These are phyloP conservation scores for Chymomyza amoena DNA, from an alignment of 2,888 invertebrate species.

Conservation along the genomic window DNA sequence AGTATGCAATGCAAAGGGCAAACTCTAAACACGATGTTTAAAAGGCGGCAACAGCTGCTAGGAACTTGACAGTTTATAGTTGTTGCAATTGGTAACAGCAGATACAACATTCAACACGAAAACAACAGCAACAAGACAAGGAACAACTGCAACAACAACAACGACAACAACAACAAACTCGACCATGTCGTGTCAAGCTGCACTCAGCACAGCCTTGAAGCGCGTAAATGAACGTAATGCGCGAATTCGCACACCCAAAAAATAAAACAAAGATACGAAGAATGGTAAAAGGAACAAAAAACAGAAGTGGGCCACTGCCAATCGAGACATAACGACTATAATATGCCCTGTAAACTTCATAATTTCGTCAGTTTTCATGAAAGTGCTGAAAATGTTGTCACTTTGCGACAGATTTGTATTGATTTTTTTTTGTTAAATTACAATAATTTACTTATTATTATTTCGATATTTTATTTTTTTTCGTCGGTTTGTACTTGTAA, in stretches of 20 bases:
- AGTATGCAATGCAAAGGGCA: not conserved
- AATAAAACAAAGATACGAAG: not conserved
- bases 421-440: no score
- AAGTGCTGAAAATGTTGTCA: no score
- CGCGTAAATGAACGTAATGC: conserved; percentile 25
- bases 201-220: conserved; percentile 3
- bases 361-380: no score
- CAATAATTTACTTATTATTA: no score
- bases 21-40: conserved; percentile 5
- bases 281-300: not conserved
- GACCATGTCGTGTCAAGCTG: conserved; percentile 17
- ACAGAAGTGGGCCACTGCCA: conserved; percentile 1
- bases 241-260: conserved; percentile 31
- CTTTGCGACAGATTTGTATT: no score
- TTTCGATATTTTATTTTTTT: no score
- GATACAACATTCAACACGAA: not conserved
- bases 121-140: conserved; percentile 1
- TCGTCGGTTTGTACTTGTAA: no score
- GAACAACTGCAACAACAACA: conserved; percentile 12
- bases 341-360: not conserved
- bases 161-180: conserved; percentile 7
- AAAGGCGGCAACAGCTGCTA: not conserved
- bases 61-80: not conserved
- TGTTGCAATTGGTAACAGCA: not conserved
- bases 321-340: not conserved